These are phyloP conservation scores for Macrotus californicus DNA, from an alignment of 2,113 vertebrate genomes.

Conservation along the genomic window DNA sequence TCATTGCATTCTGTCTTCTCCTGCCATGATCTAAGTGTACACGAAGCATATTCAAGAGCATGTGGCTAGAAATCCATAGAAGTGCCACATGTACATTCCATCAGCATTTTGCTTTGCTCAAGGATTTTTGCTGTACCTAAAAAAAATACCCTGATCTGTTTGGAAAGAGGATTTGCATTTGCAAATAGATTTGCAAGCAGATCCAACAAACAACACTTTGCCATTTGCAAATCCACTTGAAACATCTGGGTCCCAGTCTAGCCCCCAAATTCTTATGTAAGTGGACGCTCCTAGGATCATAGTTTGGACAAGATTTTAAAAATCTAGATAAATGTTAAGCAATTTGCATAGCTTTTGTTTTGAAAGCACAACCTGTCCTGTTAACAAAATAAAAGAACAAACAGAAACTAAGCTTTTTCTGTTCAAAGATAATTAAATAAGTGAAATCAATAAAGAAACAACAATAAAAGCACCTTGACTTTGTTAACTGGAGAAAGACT, in stretches of 20 bases:
- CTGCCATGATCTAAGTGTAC: not conserved
- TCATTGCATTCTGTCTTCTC: not conserved
- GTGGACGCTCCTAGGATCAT: constrained; percentile 48
- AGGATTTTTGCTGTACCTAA: constrained; percentile 65
- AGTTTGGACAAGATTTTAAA: constrained; percentile 54
- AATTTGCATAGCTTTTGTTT: constrained; percentile 59
- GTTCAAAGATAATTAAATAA: constrained; percentile 46
- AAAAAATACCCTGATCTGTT: constrained; percentile 63
- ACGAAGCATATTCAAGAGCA: not conserved
- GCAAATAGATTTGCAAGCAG: constrained; percentile 70
- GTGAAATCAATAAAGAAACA: constrained; percentile 44
- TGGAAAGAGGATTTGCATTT: constrained; percentile 73
- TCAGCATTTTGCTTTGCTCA: constrained; percentile 62
- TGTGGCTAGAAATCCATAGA: constrained; percentile 7
- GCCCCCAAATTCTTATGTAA: constrained; percentile 57
- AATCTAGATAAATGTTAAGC: constrained; percentile 54
- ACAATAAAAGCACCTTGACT: constrained; percentile 3
- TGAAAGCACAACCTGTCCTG: constrained; percentile 29
- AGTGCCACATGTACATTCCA: constrained; percentile 44
- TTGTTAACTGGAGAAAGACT: constrained; percentile 29
- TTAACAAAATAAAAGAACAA: constrained; percentile 49
- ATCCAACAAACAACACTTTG: constrained; percentile 59
- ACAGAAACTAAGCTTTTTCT: constrained; percentile 29
- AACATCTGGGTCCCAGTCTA: constrained; percentile 67
- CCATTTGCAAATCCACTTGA: constrained; percentile 72